Percentiles rank a stretch among this genome's conserved stretches.
phyloP scores from a whole-genome alignment of 1,140 invertebrate genomes.

The Drosophila jambulina region DNA sequence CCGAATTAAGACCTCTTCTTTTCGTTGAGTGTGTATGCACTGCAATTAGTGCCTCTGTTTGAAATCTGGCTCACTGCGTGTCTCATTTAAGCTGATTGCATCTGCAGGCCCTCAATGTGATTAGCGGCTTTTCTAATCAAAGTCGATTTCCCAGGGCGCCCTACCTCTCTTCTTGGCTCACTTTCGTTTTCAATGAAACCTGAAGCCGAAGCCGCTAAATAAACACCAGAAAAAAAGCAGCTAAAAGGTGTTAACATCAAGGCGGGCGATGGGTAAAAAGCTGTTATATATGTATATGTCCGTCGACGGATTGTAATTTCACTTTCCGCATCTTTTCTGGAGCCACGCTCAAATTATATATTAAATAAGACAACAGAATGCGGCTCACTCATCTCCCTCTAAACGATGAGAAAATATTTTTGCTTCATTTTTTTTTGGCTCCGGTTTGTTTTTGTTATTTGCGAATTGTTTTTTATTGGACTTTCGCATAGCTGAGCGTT shows the following conservation, averaged over 20 bases:
- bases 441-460: conserved; percentile 17
- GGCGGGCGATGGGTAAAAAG: conserved; percentile 29
- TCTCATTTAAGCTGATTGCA: conserved; percentile 51
- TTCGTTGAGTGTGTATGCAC: background rate
- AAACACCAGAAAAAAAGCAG: conserved; percentile 26
- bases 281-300: conserved; percentile 26
- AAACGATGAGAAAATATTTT: conserved; percentile 76
- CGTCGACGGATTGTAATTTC: conserved; percentile 63
- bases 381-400: conserved; percentile 60
- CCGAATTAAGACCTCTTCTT: conserved; percentile 5
- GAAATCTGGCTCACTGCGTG: conserved; percentile 24
- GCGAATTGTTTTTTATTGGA: conserved; percentile 59
- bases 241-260: conserved; percentile 67
- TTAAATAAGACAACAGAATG: conserved; percentile 50
- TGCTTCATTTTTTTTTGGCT: conserved; percentile 30
- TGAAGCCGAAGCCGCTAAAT: conserved; percentile 38
- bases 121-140: conserved; percentile 66
- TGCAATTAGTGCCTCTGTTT: conserved; percentile 56
- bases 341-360: conserved; percentile 63
- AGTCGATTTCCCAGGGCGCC: conserved; percentile 43
- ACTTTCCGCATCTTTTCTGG: conserved; percentile 77
- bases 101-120: conserved; percentile 42
- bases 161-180: conserved; percentile 36
- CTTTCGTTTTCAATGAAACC: conserved; percentile 81
- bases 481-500: conserved; percentile 72